These are phyloP conservation scores for Idaea aversata DNA, from an alignment of 2,888 invertebrate genomes.

Conservation along the genomic window DNA sequence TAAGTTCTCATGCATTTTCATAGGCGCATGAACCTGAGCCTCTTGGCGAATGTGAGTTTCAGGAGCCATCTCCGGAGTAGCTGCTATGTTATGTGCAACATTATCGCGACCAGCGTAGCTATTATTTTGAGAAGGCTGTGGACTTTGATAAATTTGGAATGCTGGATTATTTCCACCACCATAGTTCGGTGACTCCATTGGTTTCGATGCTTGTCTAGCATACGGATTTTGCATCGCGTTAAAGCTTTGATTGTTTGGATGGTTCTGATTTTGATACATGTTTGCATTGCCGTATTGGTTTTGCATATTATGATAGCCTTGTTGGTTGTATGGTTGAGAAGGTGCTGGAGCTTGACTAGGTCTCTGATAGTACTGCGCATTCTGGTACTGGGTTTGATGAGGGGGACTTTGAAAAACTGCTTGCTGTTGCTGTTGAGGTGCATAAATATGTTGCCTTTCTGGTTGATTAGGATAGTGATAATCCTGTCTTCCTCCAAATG, in stretches of 20 bases:
- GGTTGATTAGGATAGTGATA: constrained; percentile 61
- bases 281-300: constrained; percentile 59
- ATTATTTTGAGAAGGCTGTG: constrained; percentile 55
- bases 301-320: constrained; percentile 56
- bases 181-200: constrained; percentile 45
- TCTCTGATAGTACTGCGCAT: constrained; percentile 66
- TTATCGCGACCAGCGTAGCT: constrained; percentile 42
- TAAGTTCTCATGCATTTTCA: constrained; percentile 39
- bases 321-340: constrained; percentile 57
- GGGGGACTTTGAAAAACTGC: constrained; percentile 66
- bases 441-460: constrained; percentile 66
- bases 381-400: constrained; percentile 68
- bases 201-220: constrained; percentile 55
- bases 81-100: constrained; percentile 38
- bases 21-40: constrained; percentile 30
- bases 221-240: constrained; percentile 61
- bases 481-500: constrained; percentile 58
- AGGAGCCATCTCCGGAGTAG: constrained; percentile 37
- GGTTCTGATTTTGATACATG: constrained; percentile 52
- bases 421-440: constrained; percentile 47
- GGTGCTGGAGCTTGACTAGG: constrained; percentile 48
- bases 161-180: constrained; percentile 48
- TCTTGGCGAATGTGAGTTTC: constrained; percentile 52
- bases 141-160: constrained; percentile 73
- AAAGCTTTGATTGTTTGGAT: constrained; percentile 51